Conservation (phyloP, 2,888 invertebrate species). For the Hoplodrina blanda region DNA sequence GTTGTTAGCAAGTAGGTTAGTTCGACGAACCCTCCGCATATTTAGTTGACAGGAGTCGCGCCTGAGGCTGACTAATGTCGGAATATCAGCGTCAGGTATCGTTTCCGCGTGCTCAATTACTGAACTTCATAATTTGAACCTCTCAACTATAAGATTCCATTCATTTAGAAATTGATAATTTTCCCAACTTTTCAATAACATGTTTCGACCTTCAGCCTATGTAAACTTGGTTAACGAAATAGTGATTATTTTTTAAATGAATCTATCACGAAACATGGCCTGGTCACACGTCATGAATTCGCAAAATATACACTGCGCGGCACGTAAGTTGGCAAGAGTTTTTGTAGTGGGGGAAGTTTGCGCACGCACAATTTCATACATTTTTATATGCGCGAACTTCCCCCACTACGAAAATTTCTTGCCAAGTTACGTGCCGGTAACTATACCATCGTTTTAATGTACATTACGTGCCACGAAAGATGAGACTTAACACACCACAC, state of each 20-base stretch:
- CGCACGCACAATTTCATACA: too few species aligned
- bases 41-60: neutral
- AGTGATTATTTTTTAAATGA: conserved; percentile 67
- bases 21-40: too few species aligned
- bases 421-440: too few species aligned
- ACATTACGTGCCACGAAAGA: too few species aligned
- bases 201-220: conserved; percentile 65
- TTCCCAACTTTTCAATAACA: conserved; percentile 59
- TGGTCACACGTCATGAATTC: neutral
- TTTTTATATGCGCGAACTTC: too few species aligned
- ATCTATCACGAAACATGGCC: conserved; percentile 61
- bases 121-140: conserved; percentile 44
- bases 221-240: conserved; percentile 67
- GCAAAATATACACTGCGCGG: too few species aligned
- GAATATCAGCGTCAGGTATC: neutral
- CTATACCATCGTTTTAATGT: neutral
- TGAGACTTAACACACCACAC: too few species aligned
- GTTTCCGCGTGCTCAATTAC: conserved; percentile 25
- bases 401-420: too few species aligned
- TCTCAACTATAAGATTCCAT: conserved; percentile 30
- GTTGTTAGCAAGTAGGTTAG: neutral
- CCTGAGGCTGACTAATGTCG: neutral
- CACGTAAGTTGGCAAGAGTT: too few species aligned
- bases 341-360: too few species aligned
- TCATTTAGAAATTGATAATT: conserved; percentile 59